Percentiles rank a stretch among this genome's conserved stretches.
Evolutionary conservation across 2,113 vertebrate species (phyloP).

Genomic region (Hydrolagus affinis): DNA sequence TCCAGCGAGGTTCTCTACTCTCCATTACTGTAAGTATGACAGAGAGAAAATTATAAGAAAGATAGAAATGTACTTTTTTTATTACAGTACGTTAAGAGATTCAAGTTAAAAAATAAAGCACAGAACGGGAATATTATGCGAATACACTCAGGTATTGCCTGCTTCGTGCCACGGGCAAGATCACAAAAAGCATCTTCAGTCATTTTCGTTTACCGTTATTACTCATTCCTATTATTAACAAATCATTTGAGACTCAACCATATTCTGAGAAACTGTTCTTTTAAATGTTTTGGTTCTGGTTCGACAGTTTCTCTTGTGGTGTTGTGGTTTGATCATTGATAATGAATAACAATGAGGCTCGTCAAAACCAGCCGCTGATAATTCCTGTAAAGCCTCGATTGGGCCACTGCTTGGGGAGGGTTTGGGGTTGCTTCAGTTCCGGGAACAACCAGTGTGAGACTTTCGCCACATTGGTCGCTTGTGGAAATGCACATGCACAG

Average conservation of each 20-base stretch:
- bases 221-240: background rate
- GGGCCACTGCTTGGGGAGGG: background rate
- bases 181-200: background rate
- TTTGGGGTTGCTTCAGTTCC: background rate
- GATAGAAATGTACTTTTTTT: background rate
- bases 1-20: background rate
- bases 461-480: background rate
- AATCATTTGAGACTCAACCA: background rate
- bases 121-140: background rate
- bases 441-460: background rate
- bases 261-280: background rate
- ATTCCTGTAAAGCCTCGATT: background rate
- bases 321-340: conserved; percentile 23
- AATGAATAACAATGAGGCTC: background rate
- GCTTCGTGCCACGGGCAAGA: background rate
- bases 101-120: background rate
- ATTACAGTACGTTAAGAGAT: background rate
- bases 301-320: background rate
- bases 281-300: background rate
- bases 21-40: background rate
- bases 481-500: background rate
- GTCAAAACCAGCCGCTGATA: background rate
- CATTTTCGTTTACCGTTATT: background rate
- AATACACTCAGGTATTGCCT: background rate
- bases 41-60: background rate